These are phyloP conservation scores for Chirona hameri DNA, from an alignment of 2,888 invertebrate species.

Conservation along the genomic window DNA sequence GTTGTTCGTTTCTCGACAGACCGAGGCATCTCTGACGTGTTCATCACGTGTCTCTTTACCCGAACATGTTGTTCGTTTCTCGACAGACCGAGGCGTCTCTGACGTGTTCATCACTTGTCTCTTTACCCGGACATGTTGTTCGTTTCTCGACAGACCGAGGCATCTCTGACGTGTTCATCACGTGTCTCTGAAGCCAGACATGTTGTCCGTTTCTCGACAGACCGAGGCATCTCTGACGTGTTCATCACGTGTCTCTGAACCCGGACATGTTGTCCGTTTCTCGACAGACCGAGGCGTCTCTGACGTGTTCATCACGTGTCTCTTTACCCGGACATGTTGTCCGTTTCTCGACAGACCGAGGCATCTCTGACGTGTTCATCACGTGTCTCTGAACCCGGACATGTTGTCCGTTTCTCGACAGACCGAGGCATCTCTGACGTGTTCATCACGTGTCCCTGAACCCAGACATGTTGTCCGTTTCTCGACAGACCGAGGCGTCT, in stretches of 20 bases:
- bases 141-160: constrained; percentile 46
- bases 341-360: constrained; percentile 44
- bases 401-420: neutral
- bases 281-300: constrained; percentile 53
- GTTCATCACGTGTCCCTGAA: constrained; percentile 61
- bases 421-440: constrained; percentile 58
- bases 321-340: no score
- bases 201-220: constrained; percentile 35
- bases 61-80: neutral
- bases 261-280: no score
- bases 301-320: constrained; percentile 67
- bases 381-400: constrained; percentile 55
- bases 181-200: constrained; percentile 52
- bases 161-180: constrained; percentile 63
- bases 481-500: constrained; percentile 52
- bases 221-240: constrained; percentile 58
- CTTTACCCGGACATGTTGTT: no score
- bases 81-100: constrained; percentile 53
- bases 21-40: constrained; percentile 58
- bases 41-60: constrained; percentile 61
- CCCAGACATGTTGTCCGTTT: no score
- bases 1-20: constrained; percentile 39
- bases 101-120: constrained; percentile 67
- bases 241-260: constrained; percentile 61
- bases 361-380: constrained; percentile 62